These are phyloP conservation scores for Dinomys branickii DNA, from an alignment of 2,113 vertebrate species.

Conservation along the genomic window DNA sequence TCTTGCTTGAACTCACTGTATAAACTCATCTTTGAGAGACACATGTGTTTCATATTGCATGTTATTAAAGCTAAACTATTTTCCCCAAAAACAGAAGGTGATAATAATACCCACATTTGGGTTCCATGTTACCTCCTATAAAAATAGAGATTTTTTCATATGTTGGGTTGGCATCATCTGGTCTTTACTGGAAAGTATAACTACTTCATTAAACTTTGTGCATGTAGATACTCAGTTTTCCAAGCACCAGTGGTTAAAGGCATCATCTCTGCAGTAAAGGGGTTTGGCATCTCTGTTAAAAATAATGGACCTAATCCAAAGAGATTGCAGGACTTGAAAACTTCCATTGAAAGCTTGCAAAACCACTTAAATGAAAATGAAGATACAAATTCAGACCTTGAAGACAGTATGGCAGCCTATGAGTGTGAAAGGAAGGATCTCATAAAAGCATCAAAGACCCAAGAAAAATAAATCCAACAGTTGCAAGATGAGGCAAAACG, in stretches of 20 bases:
- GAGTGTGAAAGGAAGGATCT: no score
- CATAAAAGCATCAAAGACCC: no score
- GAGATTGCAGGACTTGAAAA: no score
- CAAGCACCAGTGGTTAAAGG: neutral
- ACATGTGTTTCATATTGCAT: neutral
- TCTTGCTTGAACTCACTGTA: no score
- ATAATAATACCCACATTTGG: neutral
- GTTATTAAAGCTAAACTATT: neutral
- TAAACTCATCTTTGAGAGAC: neutral
- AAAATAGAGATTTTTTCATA: neutral
- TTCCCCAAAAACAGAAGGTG: neutral
- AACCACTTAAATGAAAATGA: no score
- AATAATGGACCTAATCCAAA: no score
- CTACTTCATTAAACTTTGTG: neutral
- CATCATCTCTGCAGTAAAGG: neutral
- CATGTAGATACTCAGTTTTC: neutral
- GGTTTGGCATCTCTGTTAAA: neutral
- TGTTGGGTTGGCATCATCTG: neutral
- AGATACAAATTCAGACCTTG: no score
- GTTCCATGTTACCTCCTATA: neutral
- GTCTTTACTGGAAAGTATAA: neutral
- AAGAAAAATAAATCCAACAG: no score
- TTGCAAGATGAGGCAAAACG: no score
- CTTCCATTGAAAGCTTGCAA: no score
- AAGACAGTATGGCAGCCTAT: no score